Evolutionary conservation across 2,888 invertebrate species (phyloP).

Genomic region (Stratiomys singularior): DNA sequence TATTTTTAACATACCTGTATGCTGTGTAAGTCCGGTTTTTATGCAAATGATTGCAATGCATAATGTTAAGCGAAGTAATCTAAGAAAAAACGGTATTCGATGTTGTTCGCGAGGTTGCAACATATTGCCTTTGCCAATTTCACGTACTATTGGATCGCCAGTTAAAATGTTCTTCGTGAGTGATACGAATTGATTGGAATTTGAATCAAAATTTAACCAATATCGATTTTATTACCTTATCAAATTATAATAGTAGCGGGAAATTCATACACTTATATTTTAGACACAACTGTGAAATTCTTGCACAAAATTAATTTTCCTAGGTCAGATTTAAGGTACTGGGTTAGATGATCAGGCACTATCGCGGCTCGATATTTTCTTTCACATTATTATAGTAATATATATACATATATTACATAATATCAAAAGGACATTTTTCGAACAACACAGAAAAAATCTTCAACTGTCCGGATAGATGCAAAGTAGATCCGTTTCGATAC

Average conservation of each 20-base stretch:
- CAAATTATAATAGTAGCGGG: not conserved
- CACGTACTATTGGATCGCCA: not conserved
- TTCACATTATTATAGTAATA: no score
- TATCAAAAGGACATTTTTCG: no score
- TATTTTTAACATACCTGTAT: constrained; percentile 34
- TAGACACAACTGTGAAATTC: not conserved
- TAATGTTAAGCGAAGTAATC: constrained; percentile 31
- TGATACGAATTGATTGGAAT: not conserved
- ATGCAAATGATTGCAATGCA: constrained; percentile 43
- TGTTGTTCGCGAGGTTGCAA: constrained; percentile 46
- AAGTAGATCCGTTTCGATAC: no score
- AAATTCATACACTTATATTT: not conserved
- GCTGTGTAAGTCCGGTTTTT: constrained; percentile 46
- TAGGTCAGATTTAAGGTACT: no score
- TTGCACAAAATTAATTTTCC: not conserved
- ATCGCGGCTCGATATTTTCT: no score
- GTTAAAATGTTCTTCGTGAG: not conserved
- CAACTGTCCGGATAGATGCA: no score
- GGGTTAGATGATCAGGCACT: no score
- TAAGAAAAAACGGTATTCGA: constrained; percentile 3
- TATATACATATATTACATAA: no score
- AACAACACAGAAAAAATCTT: no score
- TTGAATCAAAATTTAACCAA: not conserved
- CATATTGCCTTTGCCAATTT: constrained; percentile 28
- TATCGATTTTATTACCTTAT: not conserved